Base-by-base conservation (phyloP, 2,888 invertebrate genomes). In the Dendrolimus pini region DNA sequence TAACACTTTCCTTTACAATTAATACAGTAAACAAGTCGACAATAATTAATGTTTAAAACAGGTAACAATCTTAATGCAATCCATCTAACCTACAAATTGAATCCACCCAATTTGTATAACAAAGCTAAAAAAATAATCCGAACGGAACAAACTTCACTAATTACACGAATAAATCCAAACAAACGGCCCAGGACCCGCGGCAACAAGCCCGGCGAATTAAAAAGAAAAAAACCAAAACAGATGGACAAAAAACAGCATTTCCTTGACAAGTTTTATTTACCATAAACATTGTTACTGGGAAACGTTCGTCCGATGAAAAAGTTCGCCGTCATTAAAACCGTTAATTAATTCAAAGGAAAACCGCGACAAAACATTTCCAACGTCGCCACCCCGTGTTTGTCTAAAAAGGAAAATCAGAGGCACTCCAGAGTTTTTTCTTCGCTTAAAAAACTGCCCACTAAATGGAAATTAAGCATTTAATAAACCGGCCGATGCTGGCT, bases 331-430 rank as follows among this genome's bases (percentile, higher is more conserved):
- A 90, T 90, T 89, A 90, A 84, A 84, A 81, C 78, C 84, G 79
- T 88, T 90, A 90, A 90, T 90, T 90, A 90, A 90, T 89, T 89
- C 90, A 88, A 90, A 90, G 84, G 83, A 85, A 47, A 87, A 85
- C 88, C 83, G 83, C 88, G 84, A 80, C 83, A 82, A 84, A 87
- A 82, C 83, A 88, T 89, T 89, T 85, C 83, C 84, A 83, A 86
- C 83, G 78, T 78, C 75, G 77, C 76, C 75, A 80, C 78, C 75
- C 76, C 79, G 78, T 80, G 81, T 77, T 82, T 76, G 72, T 75
- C 77, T 78, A 60, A 61, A 70, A 80, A 85, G 82, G 78, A 78
- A 85, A 83, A 77, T 72, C 75, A 77, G 66, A 81, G 80, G 79
- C 79, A 79, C 75, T 80, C 73, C 74, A 82, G 78, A 73, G 47